phyloP scores from a whole-genome alignment of 2,113 vertebrate genomes.

The Gallinago media region DNA sequence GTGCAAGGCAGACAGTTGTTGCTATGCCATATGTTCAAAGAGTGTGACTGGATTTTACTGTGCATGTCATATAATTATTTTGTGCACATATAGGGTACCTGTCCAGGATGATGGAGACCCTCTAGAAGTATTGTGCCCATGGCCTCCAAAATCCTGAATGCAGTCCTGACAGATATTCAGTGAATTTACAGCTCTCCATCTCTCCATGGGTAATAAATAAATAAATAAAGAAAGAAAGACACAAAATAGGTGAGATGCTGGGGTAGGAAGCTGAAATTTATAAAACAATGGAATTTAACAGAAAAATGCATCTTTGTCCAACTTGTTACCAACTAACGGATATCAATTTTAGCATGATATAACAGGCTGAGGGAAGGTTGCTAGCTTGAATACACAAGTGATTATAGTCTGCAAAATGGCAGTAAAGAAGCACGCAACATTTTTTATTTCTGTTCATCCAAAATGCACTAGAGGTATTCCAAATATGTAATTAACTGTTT shows the following conservation, averaged over 20 bases:
- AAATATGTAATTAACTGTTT: not conserved
- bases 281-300: not conserved
- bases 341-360: not conserved
- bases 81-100: not conserved
- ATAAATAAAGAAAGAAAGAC: not conserved
- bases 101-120: not conserved
- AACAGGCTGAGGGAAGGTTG: not conserved
- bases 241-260: not conserved
- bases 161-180: not conserved
- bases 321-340: not conserved
- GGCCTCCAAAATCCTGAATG: not conserved
- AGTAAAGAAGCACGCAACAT: not conserved
- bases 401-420: not conserved
- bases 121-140: not conserved
- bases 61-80: not conserved
- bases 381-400: not conserved
- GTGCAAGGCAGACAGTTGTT: conserved; percentile 35
- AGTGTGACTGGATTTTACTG: not conserved
- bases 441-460: not conserved
- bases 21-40: conserved; percentile 20
- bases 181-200: not conserved
- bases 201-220: not conserved
- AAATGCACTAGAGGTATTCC: not conserved
- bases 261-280: not conserved
- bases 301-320: not conserved